Base-by-base conservation (phyloP, 2,888 invertebrate species). In the Malacosoma neustria region DNA sequence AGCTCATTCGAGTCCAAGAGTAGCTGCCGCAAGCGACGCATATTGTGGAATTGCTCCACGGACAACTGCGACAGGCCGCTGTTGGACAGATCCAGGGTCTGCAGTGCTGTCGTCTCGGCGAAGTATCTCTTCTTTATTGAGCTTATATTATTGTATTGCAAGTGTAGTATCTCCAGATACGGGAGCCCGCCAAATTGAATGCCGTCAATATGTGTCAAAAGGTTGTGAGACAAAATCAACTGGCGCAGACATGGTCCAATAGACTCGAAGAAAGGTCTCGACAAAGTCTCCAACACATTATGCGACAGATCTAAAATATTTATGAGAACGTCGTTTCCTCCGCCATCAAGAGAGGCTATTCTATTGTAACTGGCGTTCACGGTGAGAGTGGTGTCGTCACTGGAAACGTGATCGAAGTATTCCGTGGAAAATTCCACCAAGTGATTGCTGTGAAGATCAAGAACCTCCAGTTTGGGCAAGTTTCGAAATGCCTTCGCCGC, bases 391-490 rank as follows among this genome's bases (percentile, higher is more conserved):
- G 75, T 72, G 31, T 89, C 88, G 0, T 84, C 70, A 30, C 84
- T 86, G 0, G 91, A 90, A 2, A 91, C 87, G 51, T 90, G 90
- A 12, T 87, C 77, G 51, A 93, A 92, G 40, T 84, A 84, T 44
- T 85, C 87, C 38, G 91, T 74, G 0, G 90, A 88, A 36, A 95
- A 82, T 14, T 88, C 85, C 1, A 85, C 79, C 14, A 95, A 65
- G 30, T 87, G 82, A 61, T 95, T 95, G 44, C 90, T 88, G 62
- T 93, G 93, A 38, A 95, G 67, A 61, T 95, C 93, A 9, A 96
- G 69, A 38, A 89, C 89, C 35, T 90, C 87, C 36, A 96, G 70
- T 46, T 87, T 89, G 0, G 92, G 90, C 42, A 96, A 72, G 38
- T 90, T 88, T 3, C 82, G 76, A 49, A 96, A 92, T 0, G 94